Conservation (phyloP, 2,888 invertebrate species). For the Hypselothyrea guttata region DNA sequence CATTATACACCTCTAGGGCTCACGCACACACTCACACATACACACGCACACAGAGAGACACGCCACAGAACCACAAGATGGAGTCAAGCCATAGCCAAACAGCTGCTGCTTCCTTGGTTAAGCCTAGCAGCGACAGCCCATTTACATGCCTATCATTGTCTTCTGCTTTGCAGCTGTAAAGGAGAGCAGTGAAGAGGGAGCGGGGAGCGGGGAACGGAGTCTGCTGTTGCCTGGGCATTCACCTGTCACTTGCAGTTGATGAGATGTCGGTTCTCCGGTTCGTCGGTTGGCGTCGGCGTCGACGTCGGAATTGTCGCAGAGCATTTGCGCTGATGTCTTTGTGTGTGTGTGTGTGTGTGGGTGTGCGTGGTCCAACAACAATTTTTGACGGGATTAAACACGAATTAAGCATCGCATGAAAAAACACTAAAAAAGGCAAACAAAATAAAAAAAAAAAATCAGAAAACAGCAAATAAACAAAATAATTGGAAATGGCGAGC, state of each 20-base stretch:
- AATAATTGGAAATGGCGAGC: slow-evolving; percentile 27
- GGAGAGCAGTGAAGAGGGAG: too few relatives aligned
- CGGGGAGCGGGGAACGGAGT: too few relatives aligned
- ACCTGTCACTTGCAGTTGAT: slow-evolving; percentile 61
- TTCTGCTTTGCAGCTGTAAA: too few relatives aligned
- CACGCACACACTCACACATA: neutral
- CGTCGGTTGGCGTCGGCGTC: slow-evolving; percentile 1
- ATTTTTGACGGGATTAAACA: slow-evolving; percentile 64
- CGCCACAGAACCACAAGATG: slow-evolving; percentile 36
- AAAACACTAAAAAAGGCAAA: slow-evolving; percentile 35
- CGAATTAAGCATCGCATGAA: slow-evolving; percentile 63
- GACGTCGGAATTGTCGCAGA: slow-evolving; percentile 31
- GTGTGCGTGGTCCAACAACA: slow-evolving; percentile 25
- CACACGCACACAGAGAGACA: neutral
- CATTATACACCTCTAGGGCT: slow-evolving; percentile 25
- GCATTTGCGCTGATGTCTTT: neutral
- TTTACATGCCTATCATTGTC: slow-evolving; percentile 66
- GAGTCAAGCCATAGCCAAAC: slow-evolving; percentile 19
- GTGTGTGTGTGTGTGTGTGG: too few relatives aligned
- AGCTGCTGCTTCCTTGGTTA: slow-evolving; percentile 40
- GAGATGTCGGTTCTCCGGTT: slow-evolving; percentile 6
- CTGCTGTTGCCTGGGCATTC: slow-evolving; percentile 36
- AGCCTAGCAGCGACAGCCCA: slow-evolving; percentile 33
- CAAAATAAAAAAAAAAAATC: too few relatives aligned
- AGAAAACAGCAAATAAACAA: slow-evolving; percentile 20